These are phyloP conservation scores for Episyrphus balteatus DNA, from an alignment of 1,140 invertebrate species.

Conservation along the genomic window DNA sequence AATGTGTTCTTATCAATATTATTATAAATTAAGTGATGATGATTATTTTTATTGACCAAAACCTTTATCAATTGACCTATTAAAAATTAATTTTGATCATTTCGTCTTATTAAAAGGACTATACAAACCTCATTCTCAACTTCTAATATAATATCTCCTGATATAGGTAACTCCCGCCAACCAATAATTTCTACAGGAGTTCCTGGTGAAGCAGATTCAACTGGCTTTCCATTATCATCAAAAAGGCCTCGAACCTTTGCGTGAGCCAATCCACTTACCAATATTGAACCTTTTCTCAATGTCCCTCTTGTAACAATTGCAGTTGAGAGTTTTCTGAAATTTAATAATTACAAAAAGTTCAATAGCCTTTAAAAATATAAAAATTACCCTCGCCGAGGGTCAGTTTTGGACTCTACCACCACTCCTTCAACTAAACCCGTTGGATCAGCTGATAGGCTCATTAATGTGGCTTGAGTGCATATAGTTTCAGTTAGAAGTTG, in stretches of 20 bases:
- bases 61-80: too few species aligned
- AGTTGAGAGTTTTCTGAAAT: slow-evolving; percentile 70
- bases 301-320: slow-evolving; percentile 83
- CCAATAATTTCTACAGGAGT: slow-evolving; percentile 81
- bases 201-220: slow-evolving; percentile 58
- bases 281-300: slow-evolving; percentile 62
- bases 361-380: not conserved
- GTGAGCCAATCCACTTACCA: slow-evolving; percentile 75
- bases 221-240: slow-evolving; percentile 58
- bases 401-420: slow-evolving; percentile 75
- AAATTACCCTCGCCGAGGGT: slow-evolving; percentile 55
- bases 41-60: too few species aligned
- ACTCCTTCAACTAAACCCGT: slow-evolving; percentile 78
- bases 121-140: slow-evolving; percentile 54
- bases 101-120: too few species aligned
- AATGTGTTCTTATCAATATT: too few species aligned
- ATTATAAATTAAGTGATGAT: too few species aligned
- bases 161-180: slow-evolving; percentile 75
- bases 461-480: slow-evolving; percentile 73
- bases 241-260: slow-evolving; percentile 80
- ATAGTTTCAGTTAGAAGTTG: slow-evolving; percentile 74
- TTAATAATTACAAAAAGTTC: slow-evolving; percentile 7
- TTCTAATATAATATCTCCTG: slow-evolving; percentile 79
- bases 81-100: too few species aligned
- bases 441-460: slow-evolving; percentile 74